phyloP scores from a whole-genome alignment of 1,140 invertebrate genomes.

The Maniola jurtina region DNA sequence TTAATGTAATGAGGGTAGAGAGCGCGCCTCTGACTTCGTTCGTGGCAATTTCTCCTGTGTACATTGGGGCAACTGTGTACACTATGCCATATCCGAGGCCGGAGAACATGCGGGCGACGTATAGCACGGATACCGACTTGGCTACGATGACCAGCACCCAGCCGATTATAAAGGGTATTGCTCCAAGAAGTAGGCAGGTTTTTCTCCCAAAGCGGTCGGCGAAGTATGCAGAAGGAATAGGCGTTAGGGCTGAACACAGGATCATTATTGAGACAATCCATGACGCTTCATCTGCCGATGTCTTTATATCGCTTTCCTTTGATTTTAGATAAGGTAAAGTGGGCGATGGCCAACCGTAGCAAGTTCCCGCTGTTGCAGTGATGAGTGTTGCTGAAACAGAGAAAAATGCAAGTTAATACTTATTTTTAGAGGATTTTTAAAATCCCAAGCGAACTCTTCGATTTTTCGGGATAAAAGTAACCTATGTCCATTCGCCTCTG shows the following conservation, averaged over 20 bases:
- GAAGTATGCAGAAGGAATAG: conserved; percentile 72
- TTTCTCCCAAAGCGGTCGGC: conserved; percentile 83
- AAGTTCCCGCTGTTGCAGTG: conserved; percentile 75
- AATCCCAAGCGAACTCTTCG: too few species aligned
- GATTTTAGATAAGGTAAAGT: conserved; percentile 75
- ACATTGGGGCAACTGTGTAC: conserved; percentile 83
- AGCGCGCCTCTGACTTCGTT: conserved; percentile 84
- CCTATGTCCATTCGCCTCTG: too few species aligned
- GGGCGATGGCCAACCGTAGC: conserved; percentile 82
- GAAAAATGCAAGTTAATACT: conserved; percentile 26
- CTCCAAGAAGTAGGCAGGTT: conserved; percentile 81
- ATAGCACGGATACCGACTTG: conserved; percentile 74
- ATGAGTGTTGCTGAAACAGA: conserved; percentile 74
- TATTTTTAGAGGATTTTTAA: too few species aligned
- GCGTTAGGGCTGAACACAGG: conserved; percentile 72
- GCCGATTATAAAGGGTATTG: conserved; percentile 82
- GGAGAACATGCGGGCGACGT: conserved; percentile 78
- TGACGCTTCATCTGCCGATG: conserved; percentile 80
- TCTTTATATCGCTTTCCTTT: conserved; percentile 70
- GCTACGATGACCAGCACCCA: conserved; percentile 82
- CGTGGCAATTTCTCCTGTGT: conserved; percentile 84
- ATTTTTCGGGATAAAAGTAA: too few species aligned
- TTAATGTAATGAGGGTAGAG: conserved; percentile 84
- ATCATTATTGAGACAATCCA: conserved; percentile 82
- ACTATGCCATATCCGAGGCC: conserved; percentile 86